phyloP scores from a whole-genome alignment of 2,888 invertebrate species.

The Erannis defoliaria region DNA sequence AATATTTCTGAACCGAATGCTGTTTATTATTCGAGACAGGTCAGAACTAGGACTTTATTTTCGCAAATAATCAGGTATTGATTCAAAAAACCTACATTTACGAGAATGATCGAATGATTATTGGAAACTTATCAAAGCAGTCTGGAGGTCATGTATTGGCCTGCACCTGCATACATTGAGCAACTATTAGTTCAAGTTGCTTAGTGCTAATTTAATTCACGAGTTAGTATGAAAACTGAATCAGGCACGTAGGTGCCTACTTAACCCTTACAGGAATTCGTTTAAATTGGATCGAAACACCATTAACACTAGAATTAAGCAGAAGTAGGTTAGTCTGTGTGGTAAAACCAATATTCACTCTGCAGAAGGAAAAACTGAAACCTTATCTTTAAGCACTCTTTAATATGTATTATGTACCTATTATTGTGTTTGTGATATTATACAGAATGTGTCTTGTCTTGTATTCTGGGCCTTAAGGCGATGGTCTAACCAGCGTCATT shows the following conservation, averaged over 20 bases:
- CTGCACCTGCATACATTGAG: slow-evolving; percentile 10
- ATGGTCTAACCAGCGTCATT: too few relatives aligned
- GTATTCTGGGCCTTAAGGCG: too few relatives aligned
- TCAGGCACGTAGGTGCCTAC: neutral
- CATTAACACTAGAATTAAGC: too few relatives aligned
- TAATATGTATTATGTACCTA: too few relatives aligned
- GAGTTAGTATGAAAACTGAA: slow-evolving; percentile 1
- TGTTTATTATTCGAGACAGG: too few relatives aligned
- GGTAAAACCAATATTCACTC: neutral
- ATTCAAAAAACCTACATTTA: neutral
- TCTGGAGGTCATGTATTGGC: slow-evolving; percentile 18
- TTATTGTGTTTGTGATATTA: too few relatives aligned
- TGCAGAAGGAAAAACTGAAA: neutral
- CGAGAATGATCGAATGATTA: neutral
- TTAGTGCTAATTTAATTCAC: slow-evolving; percentile 25
- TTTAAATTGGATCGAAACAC: slow-evolving; percentile 12
- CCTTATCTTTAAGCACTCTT: too few relatives aligned
- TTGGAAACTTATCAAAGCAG: neutral
- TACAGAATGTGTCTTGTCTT: too few relatives aligned
- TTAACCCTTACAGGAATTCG: neutral
- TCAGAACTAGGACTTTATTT: too few relatives aligned
- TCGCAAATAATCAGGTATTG: neutral
- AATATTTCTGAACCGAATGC: too few relatives aligned
- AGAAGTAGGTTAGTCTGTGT: too few relatives aligned
- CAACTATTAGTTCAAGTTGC: slow-evolving; percentile 6